Base-by-base conservation (phyloP, 2,113 vertebrate species). In the Hypocryptadius cinnamomeus region DNA sequence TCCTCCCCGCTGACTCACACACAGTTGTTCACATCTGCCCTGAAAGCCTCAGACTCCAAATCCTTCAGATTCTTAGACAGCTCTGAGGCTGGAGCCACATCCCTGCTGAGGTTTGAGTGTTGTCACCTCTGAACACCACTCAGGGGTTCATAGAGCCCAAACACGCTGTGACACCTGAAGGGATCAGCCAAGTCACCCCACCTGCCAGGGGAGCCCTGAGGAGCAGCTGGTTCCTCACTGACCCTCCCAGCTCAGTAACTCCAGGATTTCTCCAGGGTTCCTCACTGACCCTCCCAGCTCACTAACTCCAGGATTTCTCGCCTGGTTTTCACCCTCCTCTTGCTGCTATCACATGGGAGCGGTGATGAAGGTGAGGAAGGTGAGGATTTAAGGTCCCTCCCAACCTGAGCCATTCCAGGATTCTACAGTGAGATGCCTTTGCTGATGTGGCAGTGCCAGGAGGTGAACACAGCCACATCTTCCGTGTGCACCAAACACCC, bases 231-330 rank as follows among this genome's bases (percentile, higher is more conserved):
- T 8, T 35, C 70, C 19, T 24, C 15, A 24, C 12, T 39, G 54
- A 27, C 7, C 16, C 4, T 0, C 6, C 22, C 50, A 33, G 15
- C 5, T 25, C 30, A 19, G 0, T 0, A 27, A 4, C 12, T 35
- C 47, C 3, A 4, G 50, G 5, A 18, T 31, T 79, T 53, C 79
- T 30, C 44, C 64, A 66, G 23, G 23, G 11, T 33, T 56, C 51
- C 51, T 44, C 70, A 42, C 9, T n/a, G 30, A 8, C 5, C 30
- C 18, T 44, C 24, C 40, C 30, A 33, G 30, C 5, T 20, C 50
- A 35, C 2, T 1, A 18, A 6, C 10, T 35, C 42, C 4, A 4
- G 50, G 6, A 19, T n/a, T 80, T 61, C 73, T 35, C 33, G 37
- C 39, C 35, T 6, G 12, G 3, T 7, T 54, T 30, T 28, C 7